These are phyloP conservation scores for Otis tarda DNA, from an alignment of 2,113 vertebrate genomes.

Conservation along the genomic window DNA sequence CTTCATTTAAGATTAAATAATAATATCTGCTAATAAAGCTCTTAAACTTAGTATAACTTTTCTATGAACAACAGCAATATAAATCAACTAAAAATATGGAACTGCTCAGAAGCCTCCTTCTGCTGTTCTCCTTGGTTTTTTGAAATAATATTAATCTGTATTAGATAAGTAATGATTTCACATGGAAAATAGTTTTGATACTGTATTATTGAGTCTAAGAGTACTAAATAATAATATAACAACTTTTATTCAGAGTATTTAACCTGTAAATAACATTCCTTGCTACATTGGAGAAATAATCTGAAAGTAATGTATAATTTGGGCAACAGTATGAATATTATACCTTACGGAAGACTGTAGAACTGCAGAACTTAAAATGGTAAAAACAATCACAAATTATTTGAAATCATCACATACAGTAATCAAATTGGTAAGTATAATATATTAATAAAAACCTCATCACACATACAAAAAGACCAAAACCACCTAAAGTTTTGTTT, in stretches of 20 bases:
- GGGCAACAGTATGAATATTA: background rate
- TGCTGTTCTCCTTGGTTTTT: background rate
- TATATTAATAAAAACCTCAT: background rate
- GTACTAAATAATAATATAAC: background rate
- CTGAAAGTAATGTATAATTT: background rate
- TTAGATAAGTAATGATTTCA: background rate
- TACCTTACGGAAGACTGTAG: background rate
- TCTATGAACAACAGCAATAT: background rate
- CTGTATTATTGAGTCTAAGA: background rate
- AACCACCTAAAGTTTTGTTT: background rate
- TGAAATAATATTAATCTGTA: background rate
- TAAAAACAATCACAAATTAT: background rate
- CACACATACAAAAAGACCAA: background rate
- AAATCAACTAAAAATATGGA: background rate
- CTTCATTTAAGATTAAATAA: background rate
- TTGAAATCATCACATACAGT: background rate
- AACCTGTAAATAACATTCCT: background rate
- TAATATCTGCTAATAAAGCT: background rate
- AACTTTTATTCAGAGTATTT: no score
- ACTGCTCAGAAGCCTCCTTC: background rate
- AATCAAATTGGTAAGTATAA: background rate
- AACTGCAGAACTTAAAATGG: background rate
- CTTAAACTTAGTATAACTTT: background rate
- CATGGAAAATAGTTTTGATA: background rate
- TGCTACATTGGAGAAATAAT: background rate